Evolutionary conservation across 2,888 invertebrate genomes (phyloP).

Genomic region (Tiliacea citrago): DNA sequence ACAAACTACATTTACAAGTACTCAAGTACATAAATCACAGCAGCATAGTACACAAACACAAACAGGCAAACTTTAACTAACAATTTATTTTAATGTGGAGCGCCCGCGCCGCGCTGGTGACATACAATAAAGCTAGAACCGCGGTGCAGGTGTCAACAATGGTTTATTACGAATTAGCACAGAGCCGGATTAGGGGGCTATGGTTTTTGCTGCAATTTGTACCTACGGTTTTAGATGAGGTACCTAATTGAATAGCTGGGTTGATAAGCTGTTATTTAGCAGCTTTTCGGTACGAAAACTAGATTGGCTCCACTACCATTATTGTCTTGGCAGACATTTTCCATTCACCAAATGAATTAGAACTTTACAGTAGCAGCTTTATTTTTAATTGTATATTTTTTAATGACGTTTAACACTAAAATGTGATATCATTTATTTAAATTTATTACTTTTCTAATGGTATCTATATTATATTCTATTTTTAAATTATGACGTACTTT

Average conservation of each 20-base stretch:
- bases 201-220: constrained; percentile 10
- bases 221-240: background rate
- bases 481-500: too few relatives aligned
- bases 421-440: too few relatives aligned
- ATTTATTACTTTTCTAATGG: too few relatives aligned
- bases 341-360: background rate
- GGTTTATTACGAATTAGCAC: constrained; percentile 63
- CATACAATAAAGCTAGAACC: constrained; percentile 47
- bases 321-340: background rate
- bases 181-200: constrained; percentile 43
- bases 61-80: constrained; percentile 52
- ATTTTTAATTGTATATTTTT: too few relatives aligned
- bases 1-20: constrained; percentile 36
- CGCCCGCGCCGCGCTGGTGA: constrained; percentile 23
- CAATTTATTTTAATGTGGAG: constrained; percentile 60
- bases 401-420: too few relatives aligned
- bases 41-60: constrained; percentile 30
- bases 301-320: too few relatives aligned
- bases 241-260: background rate
- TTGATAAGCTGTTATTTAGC: background rate
- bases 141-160: constrained; percentile 62
- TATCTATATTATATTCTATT: too few relatives aligned
- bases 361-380: too few relatives aligned
- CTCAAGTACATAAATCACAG: constrained; percentile 42
- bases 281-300: too few relatives aligned